Evolutionary conservation across 1,140 invertebrate species (phyloP), one percentile per base, ranked within the genome.

Genomic region (Bombus picipes): DNA sequence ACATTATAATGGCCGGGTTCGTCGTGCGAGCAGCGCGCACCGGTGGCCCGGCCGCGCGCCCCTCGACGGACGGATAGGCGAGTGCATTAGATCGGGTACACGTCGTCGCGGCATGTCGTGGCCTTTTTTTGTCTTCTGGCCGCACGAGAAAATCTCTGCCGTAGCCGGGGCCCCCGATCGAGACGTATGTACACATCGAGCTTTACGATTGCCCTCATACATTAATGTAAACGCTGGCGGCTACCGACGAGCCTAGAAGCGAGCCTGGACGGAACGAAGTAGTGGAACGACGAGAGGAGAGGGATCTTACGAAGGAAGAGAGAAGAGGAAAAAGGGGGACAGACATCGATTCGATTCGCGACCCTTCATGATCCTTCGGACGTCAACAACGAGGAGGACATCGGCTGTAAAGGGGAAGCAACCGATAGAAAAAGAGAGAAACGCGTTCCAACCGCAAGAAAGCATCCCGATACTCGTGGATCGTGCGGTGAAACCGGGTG

Each of bases 121-220:
- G 86, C 76, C 91, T 92, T 93, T 94, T 94, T 92, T 91, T 81
- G 73, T 77, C 74, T 85, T 71, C 68, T 80, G 57, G 83, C 90
- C 88, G 83, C 86, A 87, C 92, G 90, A 94, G 93, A 94, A 94
- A 94, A 94, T 94, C 91, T 89, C 87, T 62, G 89, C 81, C 91
- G 65, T 65, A 34, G 75, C 68, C 65, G 65, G 62, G 78, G 82
- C 62, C 75, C 84, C 87, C 86, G 93, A 94, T 94, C 92, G 92
- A 93, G 93, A 94, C 91, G 93, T 94, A 94, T 94, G 93, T 94
- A 94, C 93, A 94, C 93, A 94, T 94, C 94, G 93, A 92, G 93
- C 93, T 94, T 94, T 94, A 94, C 94, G 93, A 94, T 94, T 94
- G 93, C 93, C 91, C 93, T 94, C 93, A 94, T 94, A 94, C 94